phyloP scores from a whole-genome alignment of 2,888 invertebrate species.

The Antitype chi region DNA sequence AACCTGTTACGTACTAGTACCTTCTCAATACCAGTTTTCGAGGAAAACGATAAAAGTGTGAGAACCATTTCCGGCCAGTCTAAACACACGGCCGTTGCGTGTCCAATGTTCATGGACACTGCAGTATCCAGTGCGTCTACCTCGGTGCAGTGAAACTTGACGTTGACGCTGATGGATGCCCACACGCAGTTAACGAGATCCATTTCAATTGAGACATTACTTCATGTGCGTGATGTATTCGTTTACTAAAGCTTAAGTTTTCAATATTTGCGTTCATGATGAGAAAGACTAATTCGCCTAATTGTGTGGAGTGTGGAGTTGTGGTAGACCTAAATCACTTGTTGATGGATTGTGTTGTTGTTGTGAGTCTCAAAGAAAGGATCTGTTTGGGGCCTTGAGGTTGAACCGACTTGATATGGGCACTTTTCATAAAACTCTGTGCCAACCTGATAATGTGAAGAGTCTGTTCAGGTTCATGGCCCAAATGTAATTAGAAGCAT shows the following conservation, averaged over 20 bases:
- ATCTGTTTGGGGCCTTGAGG: not conserved
- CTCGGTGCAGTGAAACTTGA: conserved; percentile 63
- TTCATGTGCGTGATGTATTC: conserved; percentile 39
- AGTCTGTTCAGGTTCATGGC: not conserved
- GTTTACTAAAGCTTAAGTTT: not conserved
- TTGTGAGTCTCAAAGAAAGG: not conserved
- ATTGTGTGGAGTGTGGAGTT: too few relatives aligned
- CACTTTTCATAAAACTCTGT: not conserved
- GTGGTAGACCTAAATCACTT: too few relatives aligned
- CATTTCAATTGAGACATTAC: conserved; percentile 59
- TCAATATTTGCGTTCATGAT: not conserved
- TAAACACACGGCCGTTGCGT: conserved; percentile 36
- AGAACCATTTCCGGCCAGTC: conserved; percentile 20
- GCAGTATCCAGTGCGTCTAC: conserved; percentile 58
- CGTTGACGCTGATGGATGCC: conserved; percentile 53
- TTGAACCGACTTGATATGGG: not conserved
- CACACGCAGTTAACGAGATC: conserved; percentile 46
- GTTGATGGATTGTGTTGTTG: too few relatives aligned
- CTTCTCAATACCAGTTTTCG: conserved; percentile 11
- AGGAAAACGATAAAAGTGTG: conserved; percentile 46
- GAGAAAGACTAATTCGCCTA: too few relatives aligned
- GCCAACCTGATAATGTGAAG: not conserved
- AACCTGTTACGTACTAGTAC: conserved; percentile 12
- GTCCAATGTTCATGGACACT: conserved; percentile 34
- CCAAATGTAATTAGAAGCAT: not conserved